Base-by-base conservation (phyloP, 1,140 invertebrate genomes). In the Manduca sexta region DNA sequence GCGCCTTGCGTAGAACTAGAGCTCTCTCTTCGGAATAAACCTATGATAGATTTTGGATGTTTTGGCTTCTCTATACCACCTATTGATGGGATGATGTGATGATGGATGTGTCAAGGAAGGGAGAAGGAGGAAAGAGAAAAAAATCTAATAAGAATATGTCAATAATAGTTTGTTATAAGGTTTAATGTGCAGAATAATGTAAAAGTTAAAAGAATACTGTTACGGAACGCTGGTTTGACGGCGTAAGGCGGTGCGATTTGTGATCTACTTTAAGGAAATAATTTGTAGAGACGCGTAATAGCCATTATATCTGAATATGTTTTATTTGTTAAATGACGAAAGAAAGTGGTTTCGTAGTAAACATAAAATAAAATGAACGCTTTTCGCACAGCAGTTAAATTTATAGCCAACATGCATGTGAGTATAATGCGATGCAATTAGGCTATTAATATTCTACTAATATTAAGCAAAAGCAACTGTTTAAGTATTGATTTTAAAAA, bases 31-130 rank as follows among this genome's bases (percentile, higher is more conserved):
- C 90, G 86, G 77, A 92, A 92, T 33, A 92, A 87, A 87, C 90
- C 90, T 88, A 92, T 91, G 82, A 92, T 90, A 84, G 90, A 91
- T 82, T 91, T 91, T 53, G 89, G 87, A 86, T 88, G 89, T 88
- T 89, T 90, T 88, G 89, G 88, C 85, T 91, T 91, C 78, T 91
- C 90, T 84, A 92, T 88, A 73, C 90, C 90, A 84, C 90, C 90
- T 92, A 77, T 54, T 62, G 44, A 49, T n/a, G 38, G 59, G 33
- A 35, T 68, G 45, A 58, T 56, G 57, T 29, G 45, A 41, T 66
- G 48, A 16, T 17, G 53, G 26, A 37, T 67, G 47, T 56, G 59
- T 14, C 48, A 41, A 45, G 52, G 38, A 58, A 58, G 39, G 62
- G 69, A 54, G 54, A 21, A 59, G 64, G 26, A 49, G 55, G 60